Percentiles rank a stretch among this genome's conserved stretches.
Conservation (phyloP, 2,113 vertebrate species). For the Eudyptes chrysolophus region DNA sequence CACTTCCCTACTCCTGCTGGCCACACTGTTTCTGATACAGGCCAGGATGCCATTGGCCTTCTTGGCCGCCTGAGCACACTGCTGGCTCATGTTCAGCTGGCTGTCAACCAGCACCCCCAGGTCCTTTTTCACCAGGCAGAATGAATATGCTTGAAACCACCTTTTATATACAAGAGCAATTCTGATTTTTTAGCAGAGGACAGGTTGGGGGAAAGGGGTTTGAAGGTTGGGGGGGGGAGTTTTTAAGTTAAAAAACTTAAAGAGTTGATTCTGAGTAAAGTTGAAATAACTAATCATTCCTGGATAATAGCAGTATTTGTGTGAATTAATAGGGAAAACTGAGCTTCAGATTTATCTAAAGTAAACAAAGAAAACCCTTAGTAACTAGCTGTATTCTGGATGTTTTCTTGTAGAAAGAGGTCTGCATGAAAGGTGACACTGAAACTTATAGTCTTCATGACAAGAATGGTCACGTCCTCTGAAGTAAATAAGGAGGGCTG, state of each 20-base stretch:
- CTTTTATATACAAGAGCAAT: neutral
- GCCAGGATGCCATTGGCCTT: too few species aligned
- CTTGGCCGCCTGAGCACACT: too few species aligned
- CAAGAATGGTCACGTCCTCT: neutral
- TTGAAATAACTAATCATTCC: neutral
- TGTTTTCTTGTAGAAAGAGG: neutral
- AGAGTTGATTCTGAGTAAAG: neutral
- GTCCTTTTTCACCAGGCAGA: too few species aligned
- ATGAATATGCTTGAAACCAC: neutral
- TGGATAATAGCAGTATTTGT: neutral
- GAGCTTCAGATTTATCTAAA: neutral
- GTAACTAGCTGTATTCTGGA: neutral
- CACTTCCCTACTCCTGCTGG: too few species aligned
- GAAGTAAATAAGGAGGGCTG: neutral
- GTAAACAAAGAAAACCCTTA: neutral
- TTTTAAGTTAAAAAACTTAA: neutral
- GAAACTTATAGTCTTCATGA: neutral
- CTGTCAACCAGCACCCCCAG: too few species aligned
- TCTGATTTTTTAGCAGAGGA: neutral
- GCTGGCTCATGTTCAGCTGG: too few species aligned
- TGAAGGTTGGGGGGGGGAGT: neutral
- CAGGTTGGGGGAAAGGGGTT: neutral
- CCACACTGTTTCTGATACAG: too few species aligned
- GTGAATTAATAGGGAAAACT: neutral
- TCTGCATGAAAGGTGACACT: neutral